Evolutionary conservation across 2,888 invertebrate genomes (phyloP), one percentile per base, ranked within the genome.

Genomic region (Mimas tiliae): DNA sequence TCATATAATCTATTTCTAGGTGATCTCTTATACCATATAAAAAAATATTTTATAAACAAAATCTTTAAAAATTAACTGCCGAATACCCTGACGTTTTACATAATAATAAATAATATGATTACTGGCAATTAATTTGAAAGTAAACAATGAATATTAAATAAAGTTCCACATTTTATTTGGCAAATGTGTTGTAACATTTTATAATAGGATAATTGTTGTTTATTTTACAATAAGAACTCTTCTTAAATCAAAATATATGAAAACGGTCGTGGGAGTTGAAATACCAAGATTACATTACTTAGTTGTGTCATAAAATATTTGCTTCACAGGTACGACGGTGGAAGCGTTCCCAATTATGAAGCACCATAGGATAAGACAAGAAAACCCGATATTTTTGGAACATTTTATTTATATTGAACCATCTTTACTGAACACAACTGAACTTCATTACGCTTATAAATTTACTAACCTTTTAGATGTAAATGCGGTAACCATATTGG

Each of bases 301-400:
- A 27, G 27, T n/a, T n/a, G n/a, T 27, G 27, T 27, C 27, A 42
- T 19, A 58, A 19, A 38, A 42, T 1, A 27, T 42, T 67, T n/a
- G 33, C n/a, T 76, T 74, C 70, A 1, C 88, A 93, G 93, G 91
- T 89, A 73, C 91, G 89, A 69, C 83, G 72, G 45, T 87, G 88
- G 88, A 83, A 73, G 72, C 89, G 91, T 81, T 78, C 89, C 88
- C 89, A 88, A 74, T 75, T 88, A 71, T 90, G 77, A 88, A 69
- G 74, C 69, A 69, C 45, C 45, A 72, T 67, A 66, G 65, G 27
- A 69, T 73, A 72, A 72, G 71, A 77, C 76, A 76, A 81, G 74
- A 84, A 71, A 77, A 79, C 81, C 83, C 80, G 81, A 86, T 92
- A 92, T 92, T 92, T 92, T 92, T 92, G 87, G 90, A 92, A 73